These are phyloP conservation scores for Crypturellus tataupa DNA, from an alignment of 2,797 vertebrate genomes.

Conservation along the genomic window DNA sequence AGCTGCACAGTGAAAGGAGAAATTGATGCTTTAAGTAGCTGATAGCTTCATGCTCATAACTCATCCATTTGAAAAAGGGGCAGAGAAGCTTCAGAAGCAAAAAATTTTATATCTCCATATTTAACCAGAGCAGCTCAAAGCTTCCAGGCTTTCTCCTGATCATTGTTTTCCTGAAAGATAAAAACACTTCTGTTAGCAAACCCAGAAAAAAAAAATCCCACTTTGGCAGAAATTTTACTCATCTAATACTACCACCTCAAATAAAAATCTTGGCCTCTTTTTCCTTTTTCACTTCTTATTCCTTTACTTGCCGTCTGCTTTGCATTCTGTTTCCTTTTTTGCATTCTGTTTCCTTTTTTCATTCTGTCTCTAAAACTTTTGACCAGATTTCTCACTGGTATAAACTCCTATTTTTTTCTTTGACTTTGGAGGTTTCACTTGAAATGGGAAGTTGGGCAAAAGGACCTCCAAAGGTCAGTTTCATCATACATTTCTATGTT, in stretches of 20 bases:
- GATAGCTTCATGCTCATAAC: constrained; percentile 23
- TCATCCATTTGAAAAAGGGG: constrained; percentile 16
- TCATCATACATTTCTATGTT: background rate
- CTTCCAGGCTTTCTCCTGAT: constrained; percentile 35
- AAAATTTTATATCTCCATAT: constrained; percentile 22
- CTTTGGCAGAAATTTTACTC: background rate
- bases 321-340: background rate
- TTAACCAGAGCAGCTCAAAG: constrained; percentile 2
- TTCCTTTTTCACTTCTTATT: background rate
- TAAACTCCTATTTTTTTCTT: background rate
- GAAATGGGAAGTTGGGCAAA: background rate
- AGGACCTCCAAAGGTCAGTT: background rate
- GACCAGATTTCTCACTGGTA: background rate
- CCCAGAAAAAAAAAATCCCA: background rate
- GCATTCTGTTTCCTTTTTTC: background rate
- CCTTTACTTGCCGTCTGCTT: background rate
- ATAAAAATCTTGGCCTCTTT: background rate
- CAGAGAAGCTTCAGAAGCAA: background rate
- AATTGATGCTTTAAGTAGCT: background rate
- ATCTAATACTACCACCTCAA: background rate
- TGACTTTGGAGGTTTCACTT: background rate
- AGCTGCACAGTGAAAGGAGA: background rate
- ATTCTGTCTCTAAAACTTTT: background rate
- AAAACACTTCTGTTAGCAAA: constrained; percentile 31
- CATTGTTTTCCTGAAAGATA: constrained; percentile 69